A percentile compares a stretch with the other conserved stretches of the same genome.
Conservation (phyloP, 2,888 invertebrate genomes). For the Noctua janthe region DNA sequence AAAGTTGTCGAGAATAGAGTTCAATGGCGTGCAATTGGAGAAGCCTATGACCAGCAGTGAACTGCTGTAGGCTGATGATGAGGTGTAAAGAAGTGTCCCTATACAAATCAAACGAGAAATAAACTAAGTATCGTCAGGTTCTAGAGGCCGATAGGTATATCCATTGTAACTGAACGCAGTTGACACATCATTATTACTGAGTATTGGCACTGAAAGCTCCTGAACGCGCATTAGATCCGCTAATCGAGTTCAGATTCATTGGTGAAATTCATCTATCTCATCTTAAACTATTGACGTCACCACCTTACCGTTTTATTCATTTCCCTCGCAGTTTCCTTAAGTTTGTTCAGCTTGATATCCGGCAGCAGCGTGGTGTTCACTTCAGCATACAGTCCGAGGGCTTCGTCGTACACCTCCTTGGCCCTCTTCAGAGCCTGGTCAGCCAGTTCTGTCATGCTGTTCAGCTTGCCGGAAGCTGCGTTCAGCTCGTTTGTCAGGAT, state of each 20-base stretch:
- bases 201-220: background rate
- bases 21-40: background rate
- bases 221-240: background rate
- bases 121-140: background rate
- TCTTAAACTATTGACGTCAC: conserved; percentile 13
- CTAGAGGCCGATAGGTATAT: background rate
- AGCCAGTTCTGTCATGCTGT: conserved; percentile 93
- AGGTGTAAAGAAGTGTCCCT: background rate
- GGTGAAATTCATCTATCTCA: background rate
- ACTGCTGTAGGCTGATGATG: background rate
- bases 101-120: background rate
- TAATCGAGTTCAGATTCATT: background rate
- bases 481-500: conserved; percentile 92
- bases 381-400: conserved; percentile 94
- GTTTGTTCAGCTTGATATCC: conserved; percentile 92
- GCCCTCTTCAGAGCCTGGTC: conserved; percentile 94
- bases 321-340: conserved; percentile 92
- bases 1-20: background rate
- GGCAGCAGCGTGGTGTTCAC: conserved; percentile 95
- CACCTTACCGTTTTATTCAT: conserved; percentile 92
- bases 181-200: background rate
- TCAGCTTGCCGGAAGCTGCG: conserved; percentile 92
- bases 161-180: background rate
- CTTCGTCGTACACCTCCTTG: conserved; percentile 94
- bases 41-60: background rate